Evolutionary conservation across 1,140 invertebrate species (phyloP).

Genomic region (Brachionus sp.): DNA sequence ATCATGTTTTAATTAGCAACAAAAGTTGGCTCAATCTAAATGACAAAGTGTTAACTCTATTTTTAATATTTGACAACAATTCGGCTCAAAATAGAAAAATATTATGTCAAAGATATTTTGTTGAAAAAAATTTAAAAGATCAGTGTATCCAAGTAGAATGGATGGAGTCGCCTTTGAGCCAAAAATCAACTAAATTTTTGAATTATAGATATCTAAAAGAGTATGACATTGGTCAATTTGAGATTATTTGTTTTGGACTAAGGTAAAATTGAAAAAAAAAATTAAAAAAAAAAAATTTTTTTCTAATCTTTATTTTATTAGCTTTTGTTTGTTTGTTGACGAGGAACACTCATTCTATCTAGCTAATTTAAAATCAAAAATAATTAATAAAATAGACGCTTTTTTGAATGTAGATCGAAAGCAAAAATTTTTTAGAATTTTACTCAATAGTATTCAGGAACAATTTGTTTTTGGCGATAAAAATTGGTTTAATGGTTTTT

Average conservation of each 20-base stretch:
- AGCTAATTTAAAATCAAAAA: neutral
- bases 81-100: neutral
- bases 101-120: neutral
- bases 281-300: neutral
- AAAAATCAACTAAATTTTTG: neutral
- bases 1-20: neutral
- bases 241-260: neutral
- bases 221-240: neutral
- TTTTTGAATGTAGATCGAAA: neutral
- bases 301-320: neutral
- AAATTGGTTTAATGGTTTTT: slow-evolving; percentile 6
- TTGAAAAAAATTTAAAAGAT: neutral
- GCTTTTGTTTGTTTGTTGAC: neutral
- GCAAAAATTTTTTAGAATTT: neutral
- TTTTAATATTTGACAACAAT: neutral
- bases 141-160: neutral
- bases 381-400: neutral
- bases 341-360: neutral
- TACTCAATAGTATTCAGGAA: neutral
- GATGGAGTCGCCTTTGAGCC: neutral
- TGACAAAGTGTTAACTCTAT: neutral
- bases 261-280: slow-evolving; percentile 1
- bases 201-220: neutral
- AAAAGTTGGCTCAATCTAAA: slow-evolving; percentile 9
- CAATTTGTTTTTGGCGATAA: neutral